Evolutionary conservation across 1,140 invertebrate genomes (phyloP).

Genomic region (Neoseiulus cucumeris): DNA sequence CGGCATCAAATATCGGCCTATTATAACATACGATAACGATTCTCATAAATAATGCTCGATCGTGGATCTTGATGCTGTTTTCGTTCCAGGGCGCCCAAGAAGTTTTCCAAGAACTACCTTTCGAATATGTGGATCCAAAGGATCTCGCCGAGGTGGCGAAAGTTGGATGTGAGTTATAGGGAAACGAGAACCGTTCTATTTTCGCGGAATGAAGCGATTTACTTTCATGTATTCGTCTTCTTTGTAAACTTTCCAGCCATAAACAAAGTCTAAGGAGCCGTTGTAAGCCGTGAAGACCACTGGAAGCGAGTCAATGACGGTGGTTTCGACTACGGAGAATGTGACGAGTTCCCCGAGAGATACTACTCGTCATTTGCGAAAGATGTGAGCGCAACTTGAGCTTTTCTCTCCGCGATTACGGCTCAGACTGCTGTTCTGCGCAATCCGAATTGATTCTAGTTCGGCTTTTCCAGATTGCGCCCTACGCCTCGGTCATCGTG

Average conservation of each 20-base stretch:
- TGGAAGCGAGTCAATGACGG: slow-evolving; percentile 66
- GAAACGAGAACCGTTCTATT: neutral
- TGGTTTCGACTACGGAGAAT: slow-evolving; percentile 72
- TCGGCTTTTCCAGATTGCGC: slow-evolving; percentile 50
- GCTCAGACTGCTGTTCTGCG: neutral
- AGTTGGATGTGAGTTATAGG: slow-evolving; percentile 58
- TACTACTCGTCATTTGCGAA: slow-evolving; percentile 93
- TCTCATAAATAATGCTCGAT: too few species aligned
- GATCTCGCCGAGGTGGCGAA: slow-evolving; percentile 84
- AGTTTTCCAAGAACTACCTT: slow-evolving; percentile 87
- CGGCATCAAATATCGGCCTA: too few species aligned
- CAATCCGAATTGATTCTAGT: too few species aligned
- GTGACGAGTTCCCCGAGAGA: slow-evolving; percentile 69
- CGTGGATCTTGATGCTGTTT: neutral
- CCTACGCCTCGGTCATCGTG: slow-evolving; percentile 85
- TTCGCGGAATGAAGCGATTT: too few species aligned
- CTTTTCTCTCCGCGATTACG: neutral
- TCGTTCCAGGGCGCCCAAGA: slow-evolving; percentile 66
- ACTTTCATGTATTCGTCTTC: neutral
- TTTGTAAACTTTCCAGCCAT: slow-evolving; percentile 36
- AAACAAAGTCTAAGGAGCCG: slow-evolving; percentile 85
- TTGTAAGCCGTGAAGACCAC: slow-evolving; percentile 72
- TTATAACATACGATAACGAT: too few species aligned
- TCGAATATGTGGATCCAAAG: slow-evolving; percentile 89
- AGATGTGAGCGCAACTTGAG: too few species aligned